Percentiles rank a stretch among this genome's conserved stretches.
Evolutionary conservation across 2,113 vertebrate genomes (phyloP).

Genomic region (Colossoma macropomum): DNA sequence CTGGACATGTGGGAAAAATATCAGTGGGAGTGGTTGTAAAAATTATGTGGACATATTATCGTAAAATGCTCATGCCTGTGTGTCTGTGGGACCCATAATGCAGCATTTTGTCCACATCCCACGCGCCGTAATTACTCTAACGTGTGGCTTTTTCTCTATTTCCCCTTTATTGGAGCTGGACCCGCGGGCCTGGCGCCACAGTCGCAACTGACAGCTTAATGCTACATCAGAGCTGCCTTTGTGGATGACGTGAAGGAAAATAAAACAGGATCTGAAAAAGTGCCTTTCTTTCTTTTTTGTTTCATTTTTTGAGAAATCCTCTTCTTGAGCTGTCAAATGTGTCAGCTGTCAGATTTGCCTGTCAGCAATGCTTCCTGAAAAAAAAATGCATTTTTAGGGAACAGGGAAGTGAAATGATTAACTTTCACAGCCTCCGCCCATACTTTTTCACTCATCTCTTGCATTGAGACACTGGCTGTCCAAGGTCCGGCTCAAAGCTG

Average conservation of each 20-base stretch:
- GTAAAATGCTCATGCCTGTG: constrained; percentile 64
- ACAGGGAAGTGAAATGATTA: constrained; percentile 42
- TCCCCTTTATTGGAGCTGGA: constrained; percentile 60
- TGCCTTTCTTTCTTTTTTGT: constrained; percentile 26
- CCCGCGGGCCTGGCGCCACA: constrained; percentile 71
- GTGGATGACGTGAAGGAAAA: constrained; percentile 61
- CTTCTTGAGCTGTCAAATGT: constrained; percentile 62
- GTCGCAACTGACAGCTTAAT: constrained; percentile 72
- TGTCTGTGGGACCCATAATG: constrained; percentile 63
- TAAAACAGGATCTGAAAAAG: constrained; percentile 65
- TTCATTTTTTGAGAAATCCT: constrained; percentile 36
- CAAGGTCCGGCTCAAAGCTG: constrained; percentile 21
- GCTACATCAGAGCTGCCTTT: constrained; percentile 66
- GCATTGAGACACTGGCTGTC: not conserved
- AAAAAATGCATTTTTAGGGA: constrained; percentile 43
- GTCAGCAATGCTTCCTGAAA: constrained; percentile 69
- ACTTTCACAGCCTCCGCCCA: constrained; percentile 43
- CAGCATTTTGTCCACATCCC: not conserved
- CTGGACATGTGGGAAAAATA: constrained; percentile 70
- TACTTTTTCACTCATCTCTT: not conserved
- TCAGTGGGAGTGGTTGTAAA: constrained; percentile 63
- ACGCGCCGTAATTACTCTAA: constrained; percentile 60
- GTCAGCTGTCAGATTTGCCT: constrained; percentile 66
- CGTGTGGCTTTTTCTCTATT: constrained; percentile 38
- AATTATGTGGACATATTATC: constrained; percentile 63